Conservation (phyloP, 2,888 invertebrate genomes). For the Agrochola circellaris region DNA sequence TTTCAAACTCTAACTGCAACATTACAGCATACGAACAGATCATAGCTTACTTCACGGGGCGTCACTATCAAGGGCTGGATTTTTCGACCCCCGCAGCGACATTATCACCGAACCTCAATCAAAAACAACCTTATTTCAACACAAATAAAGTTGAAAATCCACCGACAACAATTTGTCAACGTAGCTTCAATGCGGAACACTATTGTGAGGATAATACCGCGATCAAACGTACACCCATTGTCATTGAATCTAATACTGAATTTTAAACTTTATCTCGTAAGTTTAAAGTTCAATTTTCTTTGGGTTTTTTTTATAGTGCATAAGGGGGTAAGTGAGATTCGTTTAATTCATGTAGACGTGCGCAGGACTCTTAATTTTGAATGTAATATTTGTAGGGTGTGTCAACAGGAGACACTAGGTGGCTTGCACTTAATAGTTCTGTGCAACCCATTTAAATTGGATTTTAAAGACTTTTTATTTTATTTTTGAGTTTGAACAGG, state of each 20-base stretch:
- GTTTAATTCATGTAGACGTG: conserved; percentile 89
- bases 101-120: conserved; percentile 75
- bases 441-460: conserved; percentile 49
- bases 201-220: conserved; percentile 89
- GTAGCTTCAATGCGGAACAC: conserved; percentile 87
- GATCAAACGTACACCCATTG: conserved; percentile 88
- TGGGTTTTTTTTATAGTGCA: conserved; percentile 57
- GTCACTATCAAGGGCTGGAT: conserved; percentile 88
- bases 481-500: neutral
- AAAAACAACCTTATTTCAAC: conserved; percentile 74
- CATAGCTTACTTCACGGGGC: conserved; percentile 90
- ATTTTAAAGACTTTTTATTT: conserved; percentile 24
- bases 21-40: conserved; percentile 86
- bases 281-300: conserved; percentile 67
- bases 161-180: conserved; percentile 79
- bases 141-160: conserved; percentile 72
- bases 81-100: conserved; percentile 87
- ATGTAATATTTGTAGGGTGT: conserved; percentile 74
- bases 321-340: conserved; percentile 88
- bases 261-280: conserved; percentile 61
- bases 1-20: conserved; percentile 70
- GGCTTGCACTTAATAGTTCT: conserved; percentile 56
- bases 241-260: conserved; percentile 63
- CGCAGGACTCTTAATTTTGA: conserved; percentile 87
- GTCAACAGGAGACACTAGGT: conserved; percentile 68